Conservation (phyloP, 2,113 vertebrate genomes). For the Cheilinus undulatus region DNA sequence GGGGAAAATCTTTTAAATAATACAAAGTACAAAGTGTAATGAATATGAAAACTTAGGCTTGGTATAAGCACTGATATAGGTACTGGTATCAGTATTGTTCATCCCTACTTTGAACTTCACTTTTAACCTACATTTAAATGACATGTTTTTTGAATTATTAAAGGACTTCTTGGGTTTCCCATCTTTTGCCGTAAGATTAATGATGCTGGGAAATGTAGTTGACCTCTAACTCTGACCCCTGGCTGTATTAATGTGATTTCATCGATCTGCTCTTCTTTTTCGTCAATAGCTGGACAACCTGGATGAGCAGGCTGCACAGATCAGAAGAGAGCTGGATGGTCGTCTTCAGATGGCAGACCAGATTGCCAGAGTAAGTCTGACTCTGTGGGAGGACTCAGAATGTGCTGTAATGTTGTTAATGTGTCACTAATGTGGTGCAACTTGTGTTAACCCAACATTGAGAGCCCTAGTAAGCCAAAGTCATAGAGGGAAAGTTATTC, state of each 20-base stretch:
- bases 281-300: constrained; percentile 92
- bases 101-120: no score
- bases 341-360: constrained; percentile 98
- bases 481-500: not conserved
- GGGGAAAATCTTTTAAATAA: no score
- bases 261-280: constrained; percentile 62
- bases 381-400: constrained; percentile 31
- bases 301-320: constrained; percentile 96
- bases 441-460: constrained; percentile 35
- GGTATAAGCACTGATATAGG: no score
- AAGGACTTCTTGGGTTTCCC: not conserved
- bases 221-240: constrained; percentile 17
- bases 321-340: constrained; percentile 93
- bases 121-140: not conserved
- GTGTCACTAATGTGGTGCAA: constrained; percentile 58
- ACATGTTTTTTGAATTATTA: not conserved
- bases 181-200: constrained; percentile 8
- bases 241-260: constrained; percentile 17
- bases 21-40: no score
- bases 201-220: not conserved
- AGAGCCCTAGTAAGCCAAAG: constrained; percentile 3
- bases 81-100: no score
- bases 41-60: no score
- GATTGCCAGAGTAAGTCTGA: constrained; percentile 92
- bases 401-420: constrained; percentile 59